Base-by-base conservation (phyloP, 1,140 invertebrate genomes). In the Cydia pomonella region DNA sequence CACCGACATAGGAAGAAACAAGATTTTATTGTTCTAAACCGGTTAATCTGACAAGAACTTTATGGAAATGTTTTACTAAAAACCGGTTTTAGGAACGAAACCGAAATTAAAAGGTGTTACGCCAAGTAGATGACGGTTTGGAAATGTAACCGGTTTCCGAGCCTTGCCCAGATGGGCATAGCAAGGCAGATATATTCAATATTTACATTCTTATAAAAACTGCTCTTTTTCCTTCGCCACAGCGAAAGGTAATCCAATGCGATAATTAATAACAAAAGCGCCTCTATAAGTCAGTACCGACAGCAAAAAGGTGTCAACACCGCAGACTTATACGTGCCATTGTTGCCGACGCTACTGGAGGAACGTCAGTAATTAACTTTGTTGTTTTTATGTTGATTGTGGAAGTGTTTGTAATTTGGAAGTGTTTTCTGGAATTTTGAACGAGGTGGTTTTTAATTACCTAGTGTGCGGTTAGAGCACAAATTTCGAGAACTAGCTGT, bases 221-320 rank as follows among this genome's bases (percentile, higher is more conserved):
- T 44, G 9, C 44, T 9, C 12, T 12, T 33, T 66, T 66, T 29
- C 27, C 16, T 27, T 13, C 62, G 23, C 9, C 7, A 29, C 12
- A 10, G 18, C 23, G 27, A 18, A 69, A 69, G 4, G n/a, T 18
- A 41, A 69, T 21, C 64, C 13, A 41, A 38, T 18, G 33, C 29
- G n/a, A 69, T 38, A 69, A 69, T 33, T 3, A 69, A 69, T 66
- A 66, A 29, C 63, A 66, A 29, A 29, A 9, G 27, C 63, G 12
- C 1, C 5, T 16, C 33, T 21, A 38, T 41, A 69, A 41, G 64
- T 69, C 29, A 21, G 64, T 69, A 69, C 27, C 27, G 64, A 33
- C 64, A 18, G n/a, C 64, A 69, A 33, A 69, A 69, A 33, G 64
- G 29, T 69, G 64, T 69, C 64, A 41, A 69, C 29, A 33, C 21